phyloP scores from a whole-genome alignment of 2,797 vertebrate genomes.

The Pampus argenteus region DNA sequence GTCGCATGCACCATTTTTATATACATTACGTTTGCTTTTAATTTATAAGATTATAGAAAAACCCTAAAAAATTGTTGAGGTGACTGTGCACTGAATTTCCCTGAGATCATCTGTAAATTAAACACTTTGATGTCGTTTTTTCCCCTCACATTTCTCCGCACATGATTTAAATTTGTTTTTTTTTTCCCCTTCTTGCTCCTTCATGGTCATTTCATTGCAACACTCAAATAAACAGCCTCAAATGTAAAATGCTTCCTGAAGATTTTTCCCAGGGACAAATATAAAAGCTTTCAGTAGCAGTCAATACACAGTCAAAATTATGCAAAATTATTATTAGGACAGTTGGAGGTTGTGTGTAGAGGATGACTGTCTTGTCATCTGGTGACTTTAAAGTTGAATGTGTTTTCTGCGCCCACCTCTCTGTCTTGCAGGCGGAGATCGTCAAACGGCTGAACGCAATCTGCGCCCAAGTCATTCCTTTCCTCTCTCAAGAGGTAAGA shows the following conservation, averaged over 20 bases:
- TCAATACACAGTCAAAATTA: too few species aligned
- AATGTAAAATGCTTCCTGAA: not conserved
- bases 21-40: not conserved
- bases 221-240: not conserved
- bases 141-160: slow-evolving; percentile 1
- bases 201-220: not conserved
- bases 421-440: slow-evolving; percentile 95
- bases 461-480: slow-evolving; percentile 99
- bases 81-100: not conserved
- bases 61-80: too few species aligned
- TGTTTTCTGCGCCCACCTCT: slow-evolving; percentile 56
- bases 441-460: slow-evolving; percentile 99
- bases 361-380: slow-evolving; percentile 27
- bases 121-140: slow-evolving; percentile 15
- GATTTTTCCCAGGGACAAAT: not conserved
- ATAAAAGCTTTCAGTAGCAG: slow-evolving; percentile 7
- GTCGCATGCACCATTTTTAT: not conserved
- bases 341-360: slow-evolving; percentile 17
- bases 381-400: slow-evolving; percentile 31
- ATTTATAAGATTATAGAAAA: not conserved
- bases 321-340: too few species aligned
- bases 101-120: slow-evolving; percentile 29
- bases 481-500: slow-evolving; percentile 98
- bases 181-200: slow-evolving; percentile 31
- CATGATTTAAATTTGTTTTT: slow-evolving; percentile 25